Base-by-base conservation (phyloP, 2,888 invertebrate genomes). In the Caenorhabditis auriculariae region DNA sequence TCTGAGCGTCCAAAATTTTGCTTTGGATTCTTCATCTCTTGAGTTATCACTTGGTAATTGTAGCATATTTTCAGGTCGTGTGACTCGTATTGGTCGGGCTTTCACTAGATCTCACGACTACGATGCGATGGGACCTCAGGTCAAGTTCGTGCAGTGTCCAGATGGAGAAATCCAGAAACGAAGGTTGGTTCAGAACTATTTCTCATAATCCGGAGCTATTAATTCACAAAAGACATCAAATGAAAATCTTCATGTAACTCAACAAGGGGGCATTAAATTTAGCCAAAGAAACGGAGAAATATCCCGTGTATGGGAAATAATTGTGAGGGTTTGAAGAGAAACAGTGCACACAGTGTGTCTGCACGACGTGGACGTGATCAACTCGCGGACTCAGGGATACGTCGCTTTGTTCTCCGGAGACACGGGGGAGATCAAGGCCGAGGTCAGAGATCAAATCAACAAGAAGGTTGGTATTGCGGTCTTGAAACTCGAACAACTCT, bases 321-420 rank as follows among this genome's bases (percentile, higher is more conserved):
- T n/a, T n/a, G n/a, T n/a, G n/a, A n/a, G n/a, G 9, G 12, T 39
- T 49, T 63, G 26, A 94, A 95, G 82, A 93, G 96, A 85, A 93
- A 61, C 86, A 7, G 93, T 95, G 0, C 96, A 98, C 82, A 98
- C 95, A 0, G 96, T 98, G 0, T 93, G 93, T 0, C 84, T 98
- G n/a, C 98, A 99, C 82, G 98, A 99, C 82, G 93, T 98, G 51
- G 98, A 98, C 82, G 98, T 98, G 4, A 98, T 99, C 81, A 99
- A 98, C 82, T 94, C 93, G 39, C 87, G 98, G 66, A 93, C 95
- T 0, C 69, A 74, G 82, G 98, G 98, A 0, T 98, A 96, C 82
- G 84, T 98, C 23, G 96, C 98, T 0, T 85, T 99, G 0, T 98
- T 98, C 84, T 93, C 96, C 5, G 92, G 91, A n/a, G 98, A 98